Base-by-base conservation (phyloP, 2,113 vertebrate genomes). In the Thunnus thynnus region DNA sequence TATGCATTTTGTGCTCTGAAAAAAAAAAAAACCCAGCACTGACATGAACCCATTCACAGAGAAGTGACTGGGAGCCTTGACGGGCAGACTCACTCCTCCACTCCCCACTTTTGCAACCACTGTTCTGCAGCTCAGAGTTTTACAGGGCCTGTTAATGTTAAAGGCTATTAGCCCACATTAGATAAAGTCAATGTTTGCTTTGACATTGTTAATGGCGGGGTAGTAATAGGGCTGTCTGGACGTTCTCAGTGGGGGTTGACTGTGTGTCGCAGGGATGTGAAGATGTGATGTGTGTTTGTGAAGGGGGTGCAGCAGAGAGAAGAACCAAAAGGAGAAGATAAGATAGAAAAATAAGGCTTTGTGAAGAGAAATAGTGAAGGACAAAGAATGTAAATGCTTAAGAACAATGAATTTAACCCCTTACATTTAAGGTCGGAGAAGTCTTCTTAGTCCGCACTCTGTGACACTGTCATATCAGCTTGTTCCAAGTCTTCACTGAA, bases 131-230 rank as follows among this genome's bases (percentile, higher is more conserved):
- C 65, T 63, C 66, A 58, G 22, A 81, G 72, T 80, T 91, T 92
- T 91, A 91, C 78, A 7, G 52, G 80, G 68, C 61, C 83, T 81
- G 83, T 87, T 90, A 86, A 86, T 81, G 89, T 86, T 83, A 86
- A 75, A 76, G 72, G 66, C 89, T 83, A 86, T 88, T 93, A 90
- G 92, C 77, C 77, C 61, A 78, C 85, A 88, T 89, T 85, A 93
- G 91, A 88, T 90, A 89, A 90, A 90, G 91, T 88, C 91, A 88
- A 77, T 86, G 88, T 94, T 92, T 92, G 93, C 88, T 93, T 89
- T 89, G 86, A 86, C 81, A 81, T 52, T 47, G 66, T 77, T 88
- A 90, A 90, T 88, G 84, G 89, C 46, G 56, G 86, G 81, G 65
- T 54, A 61, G 83, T 87, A 85, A 86, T 69, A 62, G 86, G 78